Evolutionary conservation across 2,797 vertebrate genomes (phyloP), one percentile per base, ranked within the genome.

Genomic region (Eutrigla gurnardus): DNA sequence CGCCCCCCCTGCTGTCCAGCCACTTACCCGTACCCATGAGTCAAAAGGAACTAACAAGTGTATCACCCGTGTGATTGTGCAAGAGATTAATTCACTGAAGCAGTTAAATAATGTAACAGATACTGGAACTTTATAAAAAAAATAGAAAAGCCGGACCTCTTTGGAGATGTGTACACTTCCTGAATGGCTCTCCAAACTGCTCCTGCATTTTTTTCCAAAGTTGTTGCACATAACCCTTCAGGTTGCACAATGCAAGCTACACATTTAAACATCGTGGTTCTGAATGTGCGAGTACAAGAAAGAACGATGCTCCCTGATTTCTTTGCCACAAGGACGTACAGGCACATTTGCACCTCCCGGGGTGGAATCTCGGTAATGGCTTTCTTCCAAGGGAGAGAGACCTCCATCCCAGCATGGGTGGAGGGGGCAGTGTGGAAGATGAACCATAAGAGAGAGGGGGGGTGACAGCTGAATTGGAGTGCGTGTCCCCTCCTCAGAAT

Each of bases 381-480:
- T 65, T 61, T 72, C 25, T 54, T 74, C 45, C 65, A 57, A 10
- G 6, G 61, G 18, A 69, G 45, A 59, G 39, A 62, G 35, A 37
- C 45, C 32, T 57, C 63, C 43, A 43, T 55, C 46, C 40, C 52
- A 35, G 55, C 60, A 25, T 52, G 39, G 35, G 40, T 46, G 18
- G 36, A 71, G 43, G 67, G 47, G 70, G 62, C n/a, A 59, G 45
- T 45, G 66, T 63, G 55, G 13, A 75, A 64, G 69, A 46, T 35
- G 11, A 54, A 32, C 60, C 57, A 47, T 55, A 40, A 64, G 46
- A 64, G 60, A 62, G 49, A 8, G 2, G 5, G 10, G 2, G 5
- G 11, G 12, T 78, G 78, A 82, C 62, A 76, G 71, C 65, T 76
- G 68, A 81, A 71, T 65, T 43, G 63, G 32, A 80, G 64, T 8